A percentile compares a stretch with the other conserved stretches of the same genome.
Evolutionary conservation across 1,140 invertebrate species (phyloP).

Genomic region (Maconellicoccus hirsutus): DNA sequence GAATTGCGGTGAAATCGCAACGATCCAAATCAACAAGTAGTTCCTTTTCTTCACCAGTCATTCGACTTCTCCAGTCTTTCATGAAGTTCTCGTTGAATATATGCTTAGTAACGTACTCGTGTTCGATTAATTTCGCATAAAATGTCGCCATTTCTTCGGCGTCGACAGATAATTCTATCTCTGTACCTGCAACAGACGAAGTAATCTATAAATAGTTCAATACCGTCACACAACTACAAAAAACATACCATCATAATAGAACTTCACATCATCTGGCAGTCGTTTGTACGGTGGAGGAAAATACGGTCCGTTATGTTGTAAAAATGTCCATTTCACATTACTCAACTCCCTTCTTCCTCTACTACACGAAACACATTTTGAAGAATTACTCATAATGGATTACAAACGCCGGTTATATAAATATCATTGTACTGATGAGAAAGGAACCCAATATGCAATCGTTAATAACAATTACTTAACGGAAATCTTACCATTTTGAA

Average conservation of each 20-base stretch:
- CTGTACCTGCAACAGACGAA: conserved; percentile 44
- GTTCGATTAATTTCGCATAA: conserved; percentile 95
- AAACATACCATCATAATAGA: conserved; percentile 71
- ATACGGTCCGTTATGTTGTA: conserved; percentile 95
- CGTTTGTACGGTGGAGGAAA: conserved; percentile 93
- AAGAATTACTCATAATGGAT: no score
- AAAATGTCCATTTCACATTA: conserved; percentile 81
- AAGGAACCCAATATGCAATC: no score
- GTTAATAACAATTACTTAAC: no score
- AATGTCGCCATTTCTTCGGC: conserved; percentile 96
- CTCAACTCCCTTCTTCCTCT: no score
- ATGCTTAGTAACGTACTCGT: conserved; percentile 94
- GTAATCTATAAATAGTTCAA: no score
- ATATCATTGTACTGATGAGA: no score
- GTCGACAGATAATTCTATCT: conserved; percentile 62
- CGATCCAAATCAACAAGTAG: conserved; percentile 74
- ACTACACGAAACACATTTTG: no score
- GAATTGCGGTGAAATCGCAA: conserved; percentile 90
- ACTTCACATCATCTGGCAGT: conserved; percentile 75
- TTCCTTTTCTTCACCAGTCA: conserved; percentile 69
- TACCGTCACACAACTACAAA: no score
- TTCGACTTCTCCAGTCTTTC: conserved; percentile 77
- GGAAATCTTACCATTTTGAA: no score
- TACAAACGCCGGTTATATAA: no score
- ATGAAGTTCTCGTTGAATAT: conserved; percentile 97